Evolutionary conservation across 2,797 vertebrate genomes (phyloP).

Genomic region (Gallinago stenura): DNA sequence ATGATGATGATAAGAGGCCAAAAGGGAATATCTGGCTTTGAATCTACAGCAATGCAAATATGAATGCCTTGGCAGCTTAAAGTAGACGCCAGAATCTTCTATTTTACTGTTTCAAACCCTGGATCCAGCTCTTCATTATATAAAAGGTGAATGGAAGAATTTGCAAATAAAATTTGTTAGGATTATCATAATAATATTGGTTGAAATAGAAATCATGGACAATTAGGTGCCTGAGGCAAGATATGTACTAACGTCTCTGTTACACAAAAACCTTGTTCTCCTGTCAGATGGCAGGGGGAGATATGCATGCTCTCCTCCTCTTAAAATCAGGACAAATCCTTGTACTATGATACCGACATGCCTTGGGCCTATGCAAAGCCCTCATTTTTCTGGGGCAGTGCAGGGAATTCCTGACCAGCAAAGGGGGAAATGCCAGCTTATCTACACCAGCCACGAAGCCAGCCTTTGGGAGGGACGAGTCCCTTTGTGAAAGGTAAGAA

Average conservation of each 20-base stretch:
- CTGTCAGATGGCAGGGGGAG: not conserved
- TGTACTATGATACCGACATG: not conserved
- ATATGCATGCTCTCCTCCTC: not conserved
- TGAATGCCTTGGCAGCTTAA: not conserved
- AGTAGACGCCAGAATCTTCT: not conserved
- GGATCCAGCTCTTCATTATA: not conserved
- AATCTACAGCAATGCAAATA: not conserved
- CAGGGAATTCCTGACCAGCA: not conserved
- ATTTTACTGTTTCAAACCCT: not conserved
- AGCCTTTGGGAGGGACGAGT: not conserved
- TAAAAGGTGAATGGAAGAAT: not conserved
- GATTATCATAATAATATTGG: not conserved
- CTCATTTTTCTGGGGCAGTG: not conserved
- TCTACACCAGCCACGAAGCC: not conserved
- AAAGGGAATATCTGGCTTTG: constrained; percentile 5
- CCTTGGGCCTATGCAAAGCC: not conserved
- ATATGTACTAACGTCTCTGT: not conserved
- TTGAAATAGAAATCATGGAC: not conserved
- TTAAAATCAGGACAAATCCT: not conserved
- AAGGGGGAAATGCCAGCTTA: not conserved
- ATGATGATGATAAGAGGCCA: not conserved
- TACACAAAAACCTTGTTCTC: not conserved
- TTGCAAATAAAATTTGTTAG: not conserved
- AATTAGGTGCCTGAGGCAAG: not conserved
- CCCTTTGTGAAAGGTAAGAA: not conserved